Conservation (phyloP, 1,140 invertebrate genomes). For the Geopemphigus sp. region DNA sequence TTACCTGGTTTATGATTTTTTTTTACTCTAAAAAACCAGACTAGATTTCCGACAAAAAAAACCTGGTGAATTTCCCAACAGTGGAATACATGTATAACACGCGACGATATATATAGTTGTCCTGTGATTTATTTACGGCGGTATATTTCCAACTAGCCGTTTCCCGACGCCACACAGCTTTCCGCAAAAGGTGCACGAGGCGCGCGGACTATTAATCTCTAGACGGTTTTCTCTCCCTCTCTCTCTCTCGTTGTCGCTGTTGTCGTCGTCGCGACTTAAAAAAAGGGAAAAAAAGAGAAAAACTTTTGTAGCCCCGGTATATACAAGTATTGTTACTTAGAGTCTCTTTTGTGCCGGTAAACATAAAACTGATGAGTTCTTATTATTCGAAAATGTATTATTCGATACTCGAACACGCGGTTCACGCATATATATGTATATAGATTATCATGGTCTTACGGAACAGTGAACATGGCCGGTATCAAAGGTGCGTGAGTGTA, state of each 20-base stretch:
- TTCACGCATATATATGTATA: background rate
- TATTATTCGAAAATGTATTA: slow-evolving; percentile 33
- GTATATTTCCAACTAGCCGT: slow-evolving; percentile 21
- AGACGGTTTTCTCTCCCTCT: slow-evolving; percentile 19
- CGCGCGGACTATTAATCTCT: slow-evolving; percentile 39
- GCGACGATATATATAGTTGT: background rate
- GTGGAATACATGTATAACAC: too few species aligned
- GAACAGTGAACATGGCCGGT: slow-evolving; percentile 24
- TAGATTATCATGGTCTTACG: slow-evolving; percentile 41
- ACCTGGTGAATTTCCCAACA: slow-evolving; percentile 23
- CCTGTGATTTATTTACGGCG: slow-evolving; percentile 29
- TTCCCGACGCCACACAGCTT: background rate
- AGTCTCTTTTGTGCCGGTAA: slow-evolving; percentile 30
- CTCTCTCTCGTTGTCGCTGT: background rate
- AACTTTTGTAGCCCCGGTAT: slow-evolving; percentile 22
- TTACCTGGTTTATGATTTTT: slow-evolving; percentile 25
- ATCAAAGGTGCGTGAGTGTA: background rate
- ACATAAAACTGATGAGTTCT: slow-evolving; percentile 45
- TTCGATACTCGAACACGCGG: slow-evolving; percentile 9
- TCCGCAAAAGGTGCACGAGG: slow-evolving; percentile 12
- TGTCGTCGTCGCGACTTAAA: slow-evolving; percentile 12
- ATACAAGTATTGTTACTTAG: slow-evolving; percentile 37
- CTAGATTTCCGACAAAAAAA: background rate
- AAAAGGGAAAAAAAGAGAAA: background rate
- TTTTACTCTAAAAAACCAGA: slow-evolving; percentile 23